A percentile compares a stretch with the other conserved stretches of the same genome.
Evolutionary conservation across 2,888 invertebrate genomes (phyloP).

Genomic region (Euphydryas editha): DNA sequence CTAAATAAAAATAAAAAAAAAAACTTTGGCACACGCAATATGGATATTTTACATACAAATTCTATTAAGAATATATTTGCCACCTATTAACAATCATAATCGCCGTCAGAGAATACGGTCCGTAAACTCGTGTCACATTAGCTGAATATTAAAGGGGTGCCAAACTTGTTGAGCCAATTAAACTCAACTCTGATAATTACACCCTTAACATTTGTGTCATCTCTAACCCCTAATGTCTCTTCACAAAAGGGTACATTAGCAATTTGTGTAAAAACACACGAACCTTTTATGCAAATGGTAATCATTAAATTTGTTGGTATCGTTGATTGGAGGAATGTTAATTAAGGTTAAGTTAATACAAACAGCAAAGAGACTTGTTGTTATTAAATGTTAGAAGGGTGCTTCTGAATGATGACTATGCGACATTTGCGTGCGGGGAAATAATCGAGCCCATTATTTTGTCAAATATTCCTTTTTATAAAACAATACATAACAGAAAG

Average conservation of each 20-base stretch:
- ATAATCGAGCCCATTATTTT: conserved; percentile 49
- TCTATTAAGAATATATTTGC: not conserved
- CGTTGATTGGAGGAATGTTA: conserved; percentile 31
- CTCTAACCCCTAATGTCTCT: conserved; percentile 62
- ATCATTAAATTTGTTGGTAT: conserved; percentile 30
- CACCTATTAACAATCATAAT: conserved; percentile 34
- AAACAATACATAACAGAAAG: conserved; percentile 12
- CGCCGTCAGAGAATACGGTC: conserved; percentile 43
- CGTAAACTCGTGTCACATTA: conserved; percentile 55
- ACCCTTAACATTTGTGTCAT: conserved; percentile 76
- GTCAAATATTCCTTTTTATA: conserved; percentile 38
- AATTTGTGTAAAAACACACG: conserved; percentile 47
- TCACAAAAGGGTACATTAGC: conserved; percentile 64
- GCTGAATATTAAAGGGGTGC: conserved; percentile 60
- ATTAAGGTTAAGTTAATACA: conserved; percentile 39
- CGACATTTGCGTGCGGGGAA: conserved; percentile 57
- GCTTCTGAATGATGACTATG: conserved; percentile 50
- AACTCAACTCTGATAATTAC: conserved; percentile 68
- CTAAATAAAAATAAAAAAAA: too few relatives aligned
- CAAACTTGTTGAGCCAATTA: conserved; percentile 77
- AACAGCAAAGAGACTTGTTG: conserved; percentile 39
- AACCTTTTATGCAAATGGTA: conserved; percentile 44
- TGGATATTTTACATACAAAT: not conserved
- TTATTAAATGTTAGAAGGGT: conserved; percentile 38
- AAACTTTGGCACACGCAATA: too few relatives aligned